Evolutionary conservation across 2,113 vertebrate species (phyloP), one percentile per base, ranked within the genome.

Genomic region (Rhineura floridana): DNA sequence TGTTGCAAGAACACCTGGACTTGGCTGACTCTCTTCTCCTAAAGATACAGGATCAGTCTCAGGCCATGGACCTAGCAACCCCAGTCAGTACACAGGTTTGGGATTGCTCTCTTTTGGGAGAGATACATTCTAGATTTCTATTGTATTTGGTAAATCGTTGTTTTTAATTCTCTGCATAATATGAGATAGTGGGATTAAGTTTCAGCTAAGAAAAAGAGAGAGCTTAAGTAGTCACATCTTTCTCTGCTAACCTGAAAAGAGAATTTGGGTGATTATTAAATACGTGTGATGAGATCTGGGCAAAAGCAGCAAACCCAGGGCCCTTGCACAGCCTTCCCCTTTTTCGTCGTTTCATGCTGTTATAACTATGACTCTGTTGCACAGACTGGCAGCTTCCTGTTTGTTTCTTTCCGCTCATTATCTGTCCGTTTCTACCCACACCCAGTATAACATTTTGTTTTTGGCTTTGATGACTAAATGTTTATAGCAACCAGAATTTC

Each of bases 401-500:
- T 76, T 70, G 69, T 59, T 44, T 76, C 11, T 83, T 88, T 83
- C 72, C 70, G 6, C 62, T 88, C n/a, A 39, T 83, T 88, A 83
- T 83, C 59, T 87, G 55, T 81, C 30, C 17, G 48, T 76, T 83
- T 76, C 70, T 65, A 55, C 73, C 81, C 72, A 83, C 87, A 52
- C 72, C 87, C 87, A 52, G 25, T 46, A n/a, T 30, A 82, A 36
- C 86, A 59, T 67, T 52, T 59, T 65, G 33, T 65, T 48, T 88
- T 88, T 48, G 17, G 59, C 25, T 50, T 76, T 50, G 72, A 83
- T 67, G 59, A 83, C 70, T 76, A 48, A 83, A 42, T 76, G 87
- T 88, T 88, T 88, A 88, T 88, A 88, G 81, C 72, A 83, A 83
- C 80, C 46, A 52, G 72, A 77, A 77, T 52, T 67, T 50, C 81